Conservation (phyloP, 2,797 vertebrate genomes). For the Sebastes taczanowskii region DNA sequence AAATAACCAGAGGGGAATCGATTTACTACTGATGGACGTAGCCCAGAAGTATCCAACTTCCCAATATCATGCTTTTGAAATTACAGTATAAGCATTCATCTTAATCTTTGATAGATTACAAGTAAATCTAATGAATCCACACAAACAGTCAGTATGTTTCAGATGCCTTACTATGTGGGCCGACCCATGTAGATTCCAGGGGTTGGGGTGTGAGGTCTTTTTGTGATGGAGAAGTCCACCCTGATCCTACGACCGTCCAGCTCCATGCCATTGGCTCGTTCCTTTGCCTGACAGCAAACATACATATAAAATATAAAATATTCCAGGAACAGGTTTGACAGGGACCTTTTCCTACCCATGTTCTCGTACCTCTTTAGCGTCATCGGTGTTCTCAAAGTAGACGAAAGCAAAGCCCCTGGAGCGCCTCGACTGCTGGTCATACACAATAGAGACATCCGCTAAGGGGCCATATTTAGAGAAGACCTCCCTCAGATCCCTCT, state of each 20-base stretch:
- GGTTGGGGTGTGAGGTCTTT: constrained; percentile 95
- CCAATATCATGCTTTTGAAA: not conserved
- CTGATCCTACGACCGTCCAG: constrained; percentile 94
- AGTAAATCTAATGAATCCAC: not conserved
- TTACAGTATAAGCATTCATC: not conserved
- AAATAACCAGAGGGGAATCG: not conserved
- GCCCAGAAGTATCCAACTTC: not conserved
- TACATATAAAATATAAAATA: not conserved
- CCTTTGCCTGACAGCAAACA: constrained; percentile 87
- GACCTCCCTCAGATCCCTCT: constrained; percentile 93
- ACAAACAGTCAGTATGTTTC: not conserved
- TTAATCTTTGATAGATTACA: not conserved
- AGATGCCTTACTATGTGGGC: constrained; percentile 92
- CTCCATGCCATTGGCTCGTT: constrained; percentile 97
- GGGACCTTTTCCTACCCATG: not conserved
- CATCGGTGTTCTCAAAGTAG: constrained; percentile 93
- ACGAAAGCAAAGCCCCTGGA: constrained; percentile 96
- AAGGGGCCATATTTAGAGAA: constrained; percentile 97
- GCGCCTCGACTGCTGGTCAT: constrained; percentile 95
- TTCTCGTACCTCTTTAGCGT: constrained; percentile 89
- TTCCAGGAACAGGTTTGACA: not conserved
- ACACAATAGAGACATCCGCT: constrained; percentile 91
- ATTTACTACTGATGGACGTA: not conserved
- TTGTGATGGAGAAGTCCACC: constrained; percentile 97
- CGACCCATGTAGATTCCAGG: constrained; percentile 98